Evolutionary conservation across 2,888 invertebrate genomes (phyloP).

Genomic region (Macaria notata): DNA sequence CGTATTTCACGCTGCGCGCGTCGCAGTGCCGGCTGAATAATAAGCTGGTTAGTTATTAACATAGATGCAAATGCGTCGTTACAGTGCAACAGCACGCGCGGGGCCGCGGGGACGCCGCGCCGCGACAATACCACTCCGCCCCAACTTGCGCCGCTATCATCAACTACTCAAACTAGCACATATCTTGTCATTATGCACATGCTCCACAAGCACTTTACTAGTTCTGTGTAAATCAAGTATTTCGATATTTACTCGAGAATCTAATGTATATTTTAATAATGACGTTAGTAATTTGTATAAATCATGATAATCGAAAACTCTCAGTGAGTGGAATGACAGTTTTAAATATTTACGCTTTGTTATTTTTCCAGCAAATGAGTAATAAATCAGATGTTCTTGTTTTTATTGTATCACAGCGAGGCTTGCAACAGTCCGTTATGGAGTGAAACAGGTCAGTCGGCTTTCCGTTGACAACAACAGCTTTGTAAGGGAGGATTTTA

Average conservation of each 20-base stretch:
- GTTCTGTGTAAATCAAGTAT: too few relatives aligned
- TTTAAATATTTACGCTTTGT: too few relatives aligned
- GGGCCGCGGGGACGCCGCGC: slow-evolving; percentile 30
- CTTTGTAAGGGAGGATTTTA: slow-evolving; percentile 77
- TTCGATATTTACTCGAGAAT: too few relatives aligned
- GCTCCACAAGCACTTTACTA: too few relatives aligned
- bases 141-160: slow-evolving; percentile 7
- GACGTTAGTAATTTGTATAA: too few relatives aligned
- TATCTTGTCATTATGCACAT: not conserved
- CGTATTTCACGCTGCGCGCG: slow-evolving; percentile 16
- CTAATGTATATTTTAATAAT: too few relatives aligned
- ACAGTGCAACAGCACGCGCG: slow-evolving; percentile 51
- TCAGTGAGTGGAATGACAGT: too few relatives aligned
- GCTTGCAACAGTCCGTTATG: slow-evolving; percentile 59
- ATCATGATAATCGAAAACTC: too few relatives aligned
- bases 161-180: not conserved
- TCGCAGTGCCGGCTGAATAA: slow-evolving; percentile 38
- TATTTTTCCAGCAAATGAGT: too few relatives aligned
- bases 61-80: slow-evolving; percentile 60
- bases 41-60: slow-evolving; percentile 53
- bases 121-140: slow-evolving; percentile 1
- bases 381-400: too few relatives aligned
- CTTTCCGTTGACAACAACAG: slow-evolving; percentile 76
- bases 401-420: too few relatives aligned
- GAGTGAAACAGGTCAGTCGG: slow-evolving; percentile 72